Evolutionary conservation across 1,140 invertebrate genomes (phyloP), one percentile per base, ranked within the genome.

Genomic region (Drosophila lini): DNA sequence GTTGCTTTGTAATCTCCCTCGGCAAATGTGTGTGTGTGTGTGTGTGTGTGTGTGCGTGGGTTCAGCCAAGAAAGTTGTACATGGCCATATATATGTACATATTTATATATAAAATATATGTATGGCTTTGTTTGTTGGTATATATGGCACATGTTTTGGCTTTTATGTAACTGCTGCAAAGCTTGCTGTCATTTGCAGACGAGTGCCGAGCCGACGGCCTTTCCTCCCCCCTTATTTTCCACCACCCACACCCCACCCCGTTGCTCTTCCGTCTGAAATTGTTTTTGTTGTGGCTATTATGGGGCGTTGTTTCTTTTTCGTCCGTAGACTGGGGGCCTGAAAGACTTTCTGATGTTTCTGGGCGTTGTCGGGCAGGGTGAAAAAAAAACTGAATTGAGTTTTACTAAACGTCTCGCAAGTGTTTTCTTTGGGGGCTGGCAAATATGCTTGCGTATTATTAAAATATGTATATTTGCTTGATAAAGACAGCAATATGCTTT

Each of bases 141-240:
- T 78, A 65, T 71, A 61, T 71, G 84, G 76, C 82, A 84, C 74
- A 89, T 84, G 78, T 89, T 84, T 84, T 76, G 69, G 78, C 80
- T 79, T 88, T 84, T 89, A 89, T 90, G 71, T 89, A 89, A 89
- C 74, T 79, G 58, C 61, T 59, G 65, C 74, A 89, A 89, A 84
- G 84, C 83, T 86, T 25, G 81, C 84, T 89, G 84, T 89, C 84
- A 89, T 89, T 89, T 89, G 84, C 84, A 89, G 84, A 79, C 78
- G 68, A 83, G 74, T 63, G 76, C 56, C 59, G 70, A 71, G 69
- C 83, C 83, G 81, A 81, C 79, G 80, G 79, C 56, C 61, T 69
- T 79, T 69, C 68, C 52, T 42, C 52, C 68, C 28, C 48, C 48
- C 44, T 19, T 15, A 32, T n/a, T 19, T 42, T 48, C 11, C 62